These are phyloP conservation scores for Choreutis nemorana DNA, from an alignment of 2,888 invertebrate genomes.

Conservation along the genomic window DNA sequence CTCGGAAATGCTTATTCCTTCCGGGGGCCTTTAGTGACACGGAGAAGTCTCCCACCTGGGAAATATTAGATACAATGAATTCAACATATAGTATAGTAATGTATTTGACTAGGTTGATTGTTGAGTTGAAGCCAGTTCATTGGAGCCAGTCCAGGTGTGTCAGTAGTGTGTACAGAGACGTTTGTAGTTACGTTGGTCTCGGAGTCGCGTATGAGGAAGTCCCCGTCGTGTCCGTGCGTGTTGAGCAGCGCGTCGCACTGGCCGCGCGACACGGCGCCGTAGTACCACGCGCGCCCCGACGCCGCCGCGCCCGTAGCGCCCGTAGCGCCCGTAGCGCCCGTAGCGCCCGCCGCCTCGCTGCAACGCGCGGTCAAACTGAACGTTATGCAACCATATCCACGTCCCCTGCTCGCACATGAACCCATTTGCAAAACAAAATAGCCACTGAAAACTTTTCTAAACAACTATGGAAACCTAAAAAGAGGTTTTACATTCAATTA, in stretches of 20 bases:
- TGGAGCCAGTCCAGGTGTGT: background rate
- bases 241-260: constrained; percentile 96
- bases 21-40: constrained; percentile 97
- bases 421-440: too few relatives aligned
- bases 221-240: constrained; percentile 95
- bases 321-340: constrained; percentile 14
- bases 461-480: too few relatives aligned
- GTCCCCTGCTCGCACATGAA: too few relatives aligned
- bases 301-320: constrained; percentile 40
- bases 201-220: constrained; percentile 98
- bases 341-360: constrained; percentile 26
- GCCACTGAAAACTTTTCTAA: too few relatives aligned
- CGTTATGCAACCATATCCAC: too few relatives aligned
- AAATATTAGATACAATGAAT: background rate
- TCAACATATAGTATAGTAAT: background rate
- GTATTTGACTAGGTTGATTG: background rate
- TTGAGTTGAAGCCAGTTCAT: background rate
- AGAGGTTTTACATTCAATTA: too few relatives aligned
- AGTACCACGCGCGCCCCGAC: constrained; percentile 94
- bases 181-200: constrained; percentile 92
- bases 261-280: constrained; percentile 92
- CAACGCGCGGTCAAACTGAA: constrained; percentile 33
- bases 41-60: constrained; percentile 96
- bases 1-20: constrained; percentile 98
- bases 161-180: background rate